Percentiles rank a stretch among this genome's conserved stretches.
These are phyloP conservation scores for Dimorphilus gyrociliatus DNA, from an alignment of 2,888 invertebrate genomes.

Conservation along the genomic window DNA sequence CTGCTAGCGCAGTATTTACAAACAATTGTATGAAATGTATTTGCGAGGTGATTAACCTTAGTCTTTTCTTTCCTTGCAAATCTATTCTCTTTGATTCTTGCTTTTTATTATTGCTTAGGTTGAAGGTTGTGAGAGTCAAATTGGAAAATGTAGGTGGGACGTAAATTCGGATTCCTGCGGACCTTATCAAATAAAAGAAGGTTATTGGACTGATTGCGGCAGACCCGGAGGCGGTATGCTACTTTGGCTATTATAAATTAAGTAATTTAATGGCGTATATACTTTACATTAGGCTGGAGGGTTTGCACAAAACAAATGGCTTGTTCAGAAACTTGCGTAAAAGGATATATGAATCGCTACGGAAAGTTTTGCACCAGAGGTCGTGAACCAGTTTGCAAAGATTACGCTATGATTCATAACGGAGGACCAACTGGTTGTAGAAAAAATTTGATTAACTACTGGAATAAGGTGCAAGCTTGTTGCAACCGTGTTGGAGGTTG, in stretches of 20 bases:
- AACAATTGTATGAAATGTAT: too few relatives aligned
- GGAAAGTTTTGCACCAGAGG: slow-evolving; percentile 11
- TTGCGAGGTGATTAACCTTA: too few relatives aligned
- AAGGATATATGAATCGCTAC: slow-evolving; percentile 18
- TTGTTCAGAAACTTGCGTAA: slow-evolving; percentile 17
- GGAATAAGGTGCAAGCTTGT: slow-evolving; percentile 18
- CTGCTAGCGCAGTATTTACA: too few relatives aligned
- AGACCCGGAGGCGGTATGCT: slow-evolving; percentile 15
- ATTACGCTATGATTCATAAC: slow-evolving; percentile 23
- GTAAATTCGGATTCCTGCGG: slow-evolving; percentile 19
- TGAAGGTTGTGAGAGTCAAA: slow-evolving; percentile 1
- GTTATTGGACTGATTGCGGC: slow-evolving; percentile 30
- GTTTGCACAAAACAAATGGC: slow-evolving; percentile 14
- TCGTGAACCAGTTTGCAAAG: slow-evolving; percentile 16
- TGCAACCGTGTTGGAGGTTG: too few relatives aligned
- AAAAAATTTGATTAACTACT: slow-evolving; percentile 13
- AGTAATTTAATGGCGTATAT: slow-evolving; percentile 2
- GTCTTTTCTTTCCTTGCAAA: too few relatives aligned
- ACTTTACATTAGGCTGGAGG: slow-evolving; percentile 18
- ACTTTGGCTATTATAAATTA: too few relatives aligned
- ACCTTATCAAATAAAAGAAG: slow-evolving; percentile 26
- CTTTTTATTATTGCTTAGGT: slow-evolving; percentile 3
- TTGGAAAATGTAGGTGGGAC: slow-evolving; percentile 12
- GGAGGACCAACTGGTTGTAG: slow-evolving; percentile 21
- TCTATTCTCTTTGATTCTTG: too few relatives aligned